Evolutionary conservation across 2,888 invertebrate species (phyloP).

Genomic region (Drosophila pegasa): DNA sequence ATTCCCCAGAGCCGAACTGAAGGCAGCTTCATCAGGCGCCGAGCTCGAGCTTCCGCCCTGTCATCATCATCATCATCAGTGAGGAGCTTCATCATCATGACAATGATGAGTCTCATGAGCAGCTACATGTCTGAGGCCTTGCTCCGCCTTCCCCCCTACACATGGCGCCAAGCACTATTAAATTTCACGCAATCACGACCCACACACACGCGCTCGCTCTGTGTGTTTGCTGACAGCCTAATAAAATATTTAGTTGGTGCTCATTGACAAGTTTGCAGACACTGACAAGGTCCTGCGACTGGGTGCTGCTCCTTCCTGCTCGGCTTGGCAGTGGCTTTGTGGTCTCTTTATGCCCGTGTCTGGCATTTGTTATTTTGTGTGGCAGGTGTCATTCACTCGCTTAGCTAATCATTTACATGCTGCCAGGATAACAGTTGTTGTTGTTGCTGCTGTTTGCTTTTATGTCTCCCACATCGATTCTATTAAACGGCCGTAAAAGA

Average conservation of each 20-base stretch:
- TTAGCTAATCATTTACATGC: constrained; percentile 56
- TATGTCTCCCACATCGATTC: constrained; percentile 53
- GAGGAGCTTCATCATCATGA: constrained; percentile 26
- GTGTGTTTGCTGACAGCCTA: constrained; percentile 70
- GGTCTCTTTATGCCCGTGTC: constrained; percentile 63
- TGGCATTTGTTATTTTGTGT: constrained; percentile 52
- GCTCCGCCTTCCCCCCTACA: constrained; percentile 31
- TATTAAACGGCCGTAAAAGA: constrained; percentile 68
- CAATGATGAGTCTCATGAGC: constrained; percentile 65
- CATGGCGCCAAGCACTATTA: constrained; percentile 60
- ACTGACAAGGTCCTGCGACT: constrained; percentile 62
- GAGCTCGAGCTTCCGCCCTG: constrained; percentile 59
- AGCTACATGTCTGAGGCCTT: constrained; percentile 65
- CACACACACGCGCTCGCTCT: constrained; percentile 36
- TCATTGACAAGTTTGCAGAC: constrained; percentile 81
- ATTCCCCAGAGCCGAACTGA: constrained; percentile 66
- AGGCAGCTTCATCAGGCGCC: constrained; percentile 73
- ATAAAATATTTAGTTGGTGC: constrained; percentile 83
- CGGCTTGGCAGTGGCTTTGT: constrained; percentile 41
- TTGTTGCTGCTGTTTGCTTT: constrained; percentile 21
- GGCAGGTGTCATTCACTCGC: constrained; percentile 64
- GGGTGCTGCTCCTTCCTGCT: background rate
- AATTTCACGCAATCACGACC: constrained; percentile 79
- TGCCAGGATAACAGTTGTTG: constrained; percentile 18
- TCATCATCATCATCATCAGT: constrained; percentile 42